Percentiles rank a stretch among this genome's conserved stretches.
Evolutionary conservation across 2,113 vertebrate species (phyloP).

Genomic region (Sinosuthora webbiana): DNA sequence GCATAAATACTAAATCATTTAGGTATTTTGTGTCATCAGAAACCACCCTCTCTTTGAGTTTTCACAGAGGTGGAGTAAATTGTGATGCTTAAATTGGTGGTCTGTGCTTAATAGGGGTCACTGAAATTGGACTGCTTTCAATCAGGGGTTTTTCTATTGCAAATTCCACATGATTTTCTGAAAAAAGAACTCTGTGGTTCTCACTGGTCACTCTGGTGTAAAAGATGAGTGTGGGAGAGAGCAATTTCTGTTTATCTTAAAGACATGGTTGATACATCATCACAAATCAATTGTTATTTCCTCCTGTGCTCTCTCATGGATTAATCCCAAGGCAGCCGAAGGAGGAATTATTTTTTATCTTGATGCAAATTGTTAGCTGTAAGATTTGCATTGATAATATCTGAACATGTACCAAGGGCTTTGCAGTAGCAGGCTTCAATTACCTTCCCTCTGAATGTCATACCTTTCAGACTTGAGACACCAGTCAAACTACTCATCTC

Average conservation of each 20-base stretch:
- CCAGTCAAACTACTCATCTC: not conserved
- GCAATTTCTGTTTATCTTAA: not conserved
- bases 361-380: not conserved
- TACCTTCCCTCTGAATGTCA: not conserved
- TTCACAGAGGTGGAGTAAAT: not conserved
- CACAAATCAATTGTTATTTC: not conserved
- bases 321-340: not conserved
- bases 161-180: not conserved
- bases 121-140: not conserved
- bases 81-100: not conserved
- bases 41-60: not conserved
- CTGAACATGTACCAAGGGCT: not conserved
- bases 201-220: not conserved
- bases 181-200: not conserved
- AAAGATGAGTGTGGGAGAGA: not conserved
- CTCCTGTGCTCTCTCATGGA: not conserved
- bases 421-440: conserved; percentile 1
- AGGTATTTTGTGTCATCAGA: not conserved
- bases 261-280: not conserved
- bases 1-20: not conserved
- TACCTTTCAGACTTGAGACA: conserved; percentile 1
- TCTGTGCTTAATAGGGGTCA: not conserved
- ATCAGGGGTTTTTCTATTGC: not conserved
- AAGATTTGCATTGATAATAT: conserved; percentile 41
- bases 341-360: not conserved